Conservation (phyloP, 1,140 invertebrate species). For the Oppia nitens region DNA sequence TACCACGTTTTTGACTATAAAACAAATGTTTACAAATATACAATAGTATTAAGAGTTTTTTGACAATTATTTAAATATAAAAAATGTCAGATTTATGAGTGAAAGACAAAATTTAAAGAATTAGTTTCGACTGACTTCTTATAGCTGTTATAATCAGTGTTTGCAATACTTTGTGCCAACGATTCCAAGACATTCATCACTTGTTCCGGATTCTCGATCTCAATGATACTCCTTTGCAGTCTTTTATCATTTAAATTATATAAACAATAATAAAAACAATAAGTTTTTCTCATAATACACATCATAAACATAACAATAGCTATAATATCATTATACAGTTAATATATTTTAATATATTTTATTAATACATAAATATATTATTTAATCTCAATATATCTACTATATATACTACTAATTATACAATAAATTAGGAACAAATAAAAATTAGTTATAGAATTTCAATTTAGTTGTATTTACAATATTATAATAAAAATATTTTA, state of each 20-base stretch:
- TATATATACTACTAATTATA: background rate
- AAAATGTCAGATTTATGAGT: background rate
- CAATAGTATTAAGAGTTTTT: too few species aligned
- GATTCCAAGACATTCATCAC: constrained; percentile 39
- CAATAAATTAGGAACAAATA: background rate
- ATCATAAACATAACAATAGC: background rate
- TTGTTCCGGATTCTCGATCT: constrained; percentile 36
- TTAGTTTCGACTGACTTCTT: constrained; percentile 6
- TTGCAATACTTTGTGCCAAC: constrained; percentile 38
- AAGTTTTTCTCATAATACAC: background rate
- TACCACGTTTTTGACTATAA: constrained; percentile 33
- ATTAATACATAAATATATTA: background rate
- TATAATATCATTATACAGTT: background rate
- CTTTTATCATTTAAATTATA: too few species aligned
- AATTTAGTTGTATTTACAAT: too few species aligned
- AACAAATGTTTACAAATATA: constrained; percentile 17
- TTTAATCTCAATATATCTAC: background rate
- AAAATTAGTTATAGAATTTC: too few species aligned
- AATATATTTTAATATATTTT: background rate
- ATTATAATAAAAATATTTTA: too few species aligned
- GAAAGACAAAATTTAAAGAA: background rate
- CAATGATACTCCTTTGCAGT: constrained; percentile 24
- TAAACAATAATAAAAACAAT: background rate
- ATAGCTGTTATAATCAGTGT: constrained; percentile 31
- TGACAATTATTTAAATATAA: too few species aligned